A percentile compares a stretch with the other conserved stretches of the same genome.
Evolutionary conservation across 2,797 vertebrate species (phyloP).

Genomic region (Acanthornis magna): DNA sequence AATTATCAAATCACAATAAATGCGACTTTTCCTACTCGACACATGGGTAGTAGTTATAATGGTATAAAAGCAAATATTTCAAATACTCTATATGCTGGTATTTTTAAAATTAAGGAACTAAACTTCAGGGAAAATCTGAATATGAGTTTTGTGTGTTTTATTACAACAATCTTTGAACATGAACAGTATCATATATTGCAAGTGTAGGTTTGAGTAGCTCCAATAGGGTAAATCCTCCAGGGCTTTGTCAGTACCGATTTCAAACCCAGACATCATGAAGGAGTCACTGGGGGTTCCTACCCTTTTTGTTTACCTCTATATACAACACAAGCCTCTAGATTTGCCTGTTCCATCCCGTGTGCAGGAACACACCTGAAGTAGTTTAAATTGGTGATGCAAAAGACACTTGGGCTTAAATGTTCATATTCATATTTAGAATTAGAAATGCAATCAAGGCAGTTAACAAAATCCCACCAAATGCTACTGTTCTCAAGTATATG

Average conservation of each 20-base stretch:
- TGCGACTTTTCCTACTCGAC: background rate
- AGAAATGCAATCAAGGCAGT: slow-evolving; percentile 60
- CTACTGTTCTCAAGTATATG: slow-evolving; percentile 38
- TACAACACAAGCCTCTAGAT: background rate
- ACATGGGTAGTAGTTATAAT: background rate
- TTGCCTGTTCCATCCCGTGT: background rate
- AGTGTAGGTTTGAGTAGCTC: background rate
- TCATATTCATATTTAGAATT: slow-evolving; percentile 44
- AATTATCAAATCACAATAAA: background rate
- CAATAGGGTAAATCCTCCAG: background rate
- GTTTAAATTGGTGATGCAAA: slow-evolving; percentile 36
- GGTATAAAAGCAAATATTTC: background rate
- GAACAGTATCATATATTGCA: background rate
- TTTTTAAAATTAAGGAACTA: background rate
- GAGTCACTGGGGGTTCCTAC: background rate
- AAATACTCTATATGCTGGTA: background rate
- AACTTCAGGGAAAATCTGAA: background rate
- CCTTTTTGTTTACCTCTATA: background rate
- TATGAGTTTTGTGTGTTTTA: background rate
- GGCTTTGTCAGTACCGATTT: background rate
- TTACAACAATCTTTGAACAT: background rate
- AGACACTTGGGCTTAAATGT: slow-evolving; percentile 18
- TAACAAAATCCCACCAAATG: slow-evolving; percentile 34
- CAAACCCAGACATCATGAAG: background rate
- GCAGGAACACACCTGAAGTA: slow-evolving; percentile 28